A percentile compares a stretch with the other conserved stretches of the same genome.
Evolutionary conservation across 2,113 vertebrate species (phyloP).

Genomic region (Casuarius casuarius): DNA sequence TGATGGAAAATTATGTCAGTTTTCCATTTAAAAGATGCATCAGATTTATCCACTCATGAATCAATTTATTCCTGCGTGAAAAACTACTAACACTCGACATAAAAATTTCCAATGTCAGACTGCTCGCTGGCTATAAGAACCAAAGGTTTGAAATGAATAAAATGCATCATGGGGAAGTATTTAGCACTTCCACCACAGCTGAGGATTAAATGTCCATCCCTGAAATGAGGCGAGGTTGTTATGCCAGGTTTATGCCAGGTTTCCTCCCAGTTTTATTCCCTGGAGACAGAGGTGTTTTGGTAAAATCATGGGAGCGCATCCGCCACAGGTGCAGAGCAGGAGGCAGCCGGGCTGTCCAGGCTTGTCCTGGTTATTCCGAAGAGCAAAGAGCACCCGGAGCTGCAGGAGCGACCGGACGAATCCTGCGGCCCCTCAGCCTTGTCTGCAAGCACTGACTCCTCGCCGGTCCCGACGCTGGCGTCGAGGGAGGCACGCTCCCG

Average conservation of each 20-base stretch:
- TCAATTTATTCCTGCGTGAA: constrained; percentile 15
- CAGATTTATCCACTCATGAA: constrained; percentile 2
- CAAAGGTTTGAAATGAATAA: background rate
- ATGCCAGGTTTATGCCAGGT: background rate
- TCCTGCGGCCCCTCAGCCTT: background rate
- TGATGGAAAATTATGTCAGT: constrained; percentile 51
- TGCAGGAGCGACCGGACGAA: background rate
- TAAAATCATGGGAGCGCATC: background rate
- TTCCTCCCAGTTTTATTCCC: fast-evolving
- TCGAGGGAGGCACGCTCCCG: background rate
- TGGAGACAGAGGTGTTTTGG: background rate
- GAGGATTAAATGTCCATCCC: background rate
- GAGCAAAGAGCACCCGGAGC: background rate
- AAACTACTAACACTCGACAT: background rate
- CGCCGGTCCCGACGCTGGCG: background rate
- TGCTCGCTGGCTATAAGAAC: background rate
- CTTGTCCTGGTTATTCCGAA: background rate
- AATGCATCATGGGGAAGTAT: background rate
- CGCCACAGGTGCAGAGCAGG: background rate
- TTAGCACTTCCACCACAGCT: background rate
- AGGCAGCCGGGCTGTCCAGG: background rate
- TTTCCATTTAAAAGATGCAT: constrained; percentile 54
- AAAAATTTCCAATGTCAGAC: background rate
- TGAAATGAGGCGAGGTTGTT: background rate
- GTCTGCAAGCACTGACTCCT: background rate